Conservation (phyloP, 2,888 invertebrate species). For the Drosophila hamatofila region DNA sequence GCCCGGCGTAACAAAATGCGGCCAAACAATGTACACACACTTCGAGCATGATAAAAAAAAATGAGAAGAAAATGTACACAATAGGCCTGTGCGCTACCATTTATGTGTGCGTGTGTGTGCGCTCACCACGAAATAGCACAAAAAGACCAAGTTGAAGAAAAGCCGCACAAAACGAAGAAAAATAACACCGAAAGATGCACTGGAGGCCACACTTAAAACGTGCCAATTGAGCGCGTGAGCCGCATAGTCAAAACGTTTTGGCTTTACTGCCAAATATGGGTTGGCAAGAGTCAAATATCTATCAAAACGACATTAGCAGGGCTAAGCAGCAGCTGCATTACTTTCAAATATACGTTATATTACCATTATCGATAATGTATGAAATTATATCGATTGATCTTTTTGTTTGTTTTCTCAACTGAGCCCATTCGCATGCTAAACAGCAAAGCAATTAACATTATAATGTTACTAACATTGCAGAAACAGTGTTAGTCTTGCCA, state of each 20-base stretch:
- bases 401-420: not conserved
- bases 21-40: conserved; percentile 60
- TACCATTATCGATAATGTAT: conserved; percentile 14
- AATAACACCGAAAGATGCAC: conserved; percentile 56
- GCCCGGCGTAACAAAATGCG: conserved; percentile 69
- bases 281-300: conserved; percentile 63
- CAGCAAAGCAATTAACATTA: not conserved
- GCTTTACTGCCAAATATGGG: conserved; percentile 31
- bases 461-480: not conserved
- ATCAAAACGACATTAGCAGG: conserved; percentile 65
- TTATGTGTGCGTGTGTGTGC: conserved; percentile 25
- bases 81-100: conserved; percentile 32
- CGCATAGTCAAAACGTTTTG: conserved; percentile 58
- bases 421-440: not conserved
- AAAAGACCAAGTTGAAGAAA: conserved; percentile 33
- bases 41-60: conserved; percentile 31
- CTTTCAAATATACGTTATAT: conserved; percentile 31
- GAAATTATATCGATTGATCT: conserved; percentile 12
- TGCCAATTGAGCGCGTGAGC: conserved; percentile 72
- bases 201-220: conserved; percentile 61
- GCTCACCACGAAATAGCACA: conserved; percentile 52
- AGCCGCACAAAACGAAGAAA: conserved; percentile 34
- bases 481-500: conserved; percentile 37
- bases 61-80: conserved; percentile 14
- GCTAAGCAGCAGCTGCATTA: conserved; percentile 33